Evolutionary conservation across 1,140 invertebrate species (phyloP), one percentile per base, ranked within the genome.

Genomic region (Drosophila persimilis): DNA sequence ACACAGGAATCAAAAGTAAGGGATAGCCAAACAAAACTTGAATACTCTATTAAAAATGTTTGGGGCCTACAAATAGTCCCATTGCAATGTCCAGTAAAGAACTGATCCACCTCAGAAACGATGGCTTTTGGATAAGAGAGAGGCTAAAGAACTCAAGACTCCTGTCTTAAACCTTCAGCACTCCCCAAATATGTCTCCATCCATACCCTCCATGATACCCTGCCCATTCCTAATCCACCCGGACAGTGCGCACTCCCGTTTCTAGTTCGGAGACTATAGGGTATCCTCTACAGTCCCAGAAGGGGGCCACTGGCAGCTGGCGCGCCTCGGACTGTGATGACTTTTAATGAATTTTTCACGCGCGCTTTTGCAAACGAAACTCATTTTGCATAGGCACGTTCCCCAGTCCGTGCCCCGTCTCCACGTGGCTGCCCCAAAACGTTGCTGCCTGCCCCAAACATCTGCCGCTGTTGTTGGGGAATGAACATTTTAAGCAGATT

Each of bases 281-380:
- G 63, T 69, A 69, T 69, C 20, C 6, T 3, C 31, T 15, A 39
- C 31, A n/a, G 44, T 29, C 26, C 9, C n/a, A 29, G 45, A 35
- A 26, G 35, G 17, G n/a, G 35, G 17, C 15, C 31, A 35, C 13
- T 35, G 53, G 48, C 60, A 66, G 52, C 59, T 65, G 65, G 41
- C 65, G 41, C 65, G 61, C 46, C 58, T 66, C 58, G 78, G 77
- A 63, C 63, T 69, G 44, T 69, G 63, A 69, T 67, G 65, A 69
- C 66, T 86, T 86, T 86, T 86, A 86, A 86, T 86, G 83, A 86
- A 88, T 86, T 86, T 86, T 86, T 81, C 81, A 88, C 77, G 81
- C 81, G 81, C 77, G 53, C 70, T 81, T 79, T 86, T 88, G 65
- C 74, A 86, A 86, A 86, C 81, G 83, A 83, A 86, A 78, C 83